Conservation (phyloP, 2,888 invertebrate species). For the Pyralis farinalis region DNA sequence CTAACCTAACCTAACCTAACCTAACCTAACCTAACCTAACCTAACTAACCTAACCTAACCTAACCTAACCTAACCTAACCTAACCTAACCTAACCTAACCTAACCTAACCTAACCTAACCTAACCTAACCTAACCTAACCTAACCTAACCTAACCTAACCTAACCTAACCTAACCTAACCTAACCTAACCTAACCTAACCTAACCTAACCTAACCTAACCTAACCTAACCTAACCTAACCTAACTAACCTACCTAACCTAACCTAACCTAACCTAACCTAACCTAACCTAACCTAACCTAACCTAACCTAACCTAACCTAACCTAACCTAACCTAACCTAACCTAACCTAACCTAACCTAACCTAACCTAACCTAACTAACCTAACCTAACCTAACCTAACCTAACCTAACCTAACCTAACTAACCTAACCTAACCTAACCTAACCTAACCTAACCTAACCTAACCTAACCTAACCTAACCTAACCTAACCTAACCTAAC, state of each 20-base stretch:
- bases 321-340: conserved; percentile 15
- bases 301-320: conserved; percentile 16
- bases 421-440: conserved; percentile 17
- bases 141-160: too few relatives aligned
- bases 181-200: too few relatives aligned
- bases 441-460: conserved; percentile 16
- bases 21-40: too few relatives aligned
- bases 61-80: too few relatives aligned
- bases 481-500: conserved; percentile 18
- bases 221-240: conserved; percentile 18
- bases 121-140: too few relatives aligned
- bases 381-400: conserved; percentile 16
- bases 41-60: too few relatives aligned
- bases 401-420: conserved; percentile 16
- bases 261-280: conserved; percentile 19
- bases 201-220: too few relatives aligned
- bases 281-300: conserved; percentile 16
- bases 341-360: conserved; percentile 13
- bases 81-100: too few relatives aligned
- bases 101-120: too few relatives aligned
- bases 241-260: conserved; percentile 19
- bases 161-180: too few relatives aligned
- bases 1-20: too few relatives aligned
- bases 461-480: conserved; percentile 15
- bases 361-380: conserved; percentile 16